Conservation (phyloP, 2,113 vertebrate genomes). For the Setophaga coronata region DNA sequence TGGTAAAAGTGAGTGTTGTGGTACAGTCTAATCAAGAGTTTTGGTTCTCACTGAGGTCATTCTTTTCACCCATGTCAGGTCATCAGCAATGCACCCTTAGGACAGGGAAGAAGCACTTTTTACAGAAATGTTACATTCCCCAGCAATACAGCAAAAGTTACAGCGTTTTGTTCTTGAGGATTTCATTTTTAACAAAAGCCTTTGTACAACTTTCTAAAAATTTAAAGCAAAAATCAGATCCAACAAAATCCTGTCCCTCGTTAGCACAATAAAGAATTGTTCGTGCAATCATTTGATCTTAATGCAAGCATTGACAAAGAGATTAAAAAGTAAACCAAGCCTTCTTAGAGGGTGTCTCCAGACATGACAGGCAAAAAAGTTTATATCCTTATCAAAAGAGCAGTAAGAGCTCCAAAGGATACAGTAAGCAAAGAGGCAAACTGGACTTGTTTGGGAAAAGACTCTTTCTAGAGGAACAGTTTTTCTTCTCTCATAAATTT, state of each 20-base stretch:
- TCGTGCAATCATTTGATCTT: not conserved
- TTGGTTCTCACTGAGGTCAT: not conserved
- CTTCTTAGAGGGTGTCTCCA: not conserved
- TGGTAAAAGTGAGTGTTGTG: not conserved
- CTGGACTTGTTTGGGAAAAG: not conserved
- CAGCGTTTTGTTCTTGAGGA: not conserved
- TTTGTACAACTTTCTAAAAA: not conserved
- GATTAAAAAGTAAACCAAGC: not conserved
- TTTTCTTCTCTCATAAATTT: not conserved
- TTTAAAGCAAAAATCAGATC: not conserved
- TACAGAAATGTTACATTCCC: not conserved
- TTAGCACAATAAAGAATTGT: not conserved
- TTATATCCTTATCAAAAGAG: not conserved
- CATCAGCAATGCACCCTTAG: not conserved
- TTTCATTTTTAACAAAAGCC: not conserved
- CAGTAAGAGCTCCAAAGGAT: not conserved
- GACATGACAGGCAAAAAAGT: not conserved
- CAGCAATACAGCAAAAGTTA: not conserved
- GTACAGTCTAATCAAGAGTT: not conserved
- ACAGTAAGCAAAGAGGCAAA: not conserved
- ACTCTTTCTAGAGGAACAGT: not conserved
- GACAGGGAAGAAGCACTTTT: not conserved
- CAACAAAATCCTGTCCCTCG: not conserved
- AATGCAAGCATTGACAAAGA: not conserved
- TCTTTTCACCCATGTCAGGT: not conserved